Percentiles rank a stretch among this genome's conserved stretches.
These are phyloP conservation scores for Strigamia maritima DNA, from an alignment of 2,888 invertebrate genomes.

Conservation along the genomic window DNA sequence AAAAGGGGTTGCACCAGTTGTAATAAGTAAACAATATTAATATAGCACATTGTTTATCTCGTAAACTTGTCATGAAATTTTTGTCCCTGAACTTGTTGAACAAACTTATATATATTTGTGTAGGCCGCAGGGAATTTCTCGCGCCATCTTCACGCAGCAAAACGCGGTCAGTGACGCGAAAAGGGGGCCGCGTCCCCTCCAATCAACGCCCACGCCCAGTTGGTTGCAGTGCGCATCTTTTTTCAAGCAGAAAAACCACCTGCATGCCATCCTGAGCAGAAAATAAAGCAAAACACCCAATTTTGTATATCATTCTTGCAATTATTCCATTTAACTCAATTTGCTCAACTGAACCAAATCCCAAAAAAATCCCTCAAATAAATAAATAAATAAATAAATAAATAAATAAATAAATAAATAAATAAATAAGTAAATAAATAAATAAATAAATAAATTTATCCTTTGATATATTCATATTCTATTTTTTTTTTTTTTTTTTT, in stretches of 20 bases:
- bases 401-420: background rate
- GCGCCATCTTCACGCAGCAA: constrained; percentile 4
- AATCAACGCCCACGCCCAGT: constrained; percentile 18
- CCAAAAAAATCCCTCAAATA: background rate
- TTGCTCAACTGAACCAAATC: background rate
- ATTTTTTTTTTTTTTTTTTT: background rate
- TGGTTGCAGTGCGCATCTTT: background rate
- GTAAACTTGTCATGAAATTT: background rate
- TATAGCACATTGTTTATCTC: background rate
- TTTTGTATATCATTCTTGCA: background rate
- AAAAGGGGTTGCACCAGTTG: too few species aligned
- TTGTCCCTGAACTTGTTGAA: background rate
- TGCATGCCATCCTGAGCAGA: background rate
- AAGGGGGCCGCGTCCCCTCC: constrained; percentile 19
- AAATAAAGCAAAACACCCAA: background rate
- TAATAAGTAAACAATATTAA: background rate
- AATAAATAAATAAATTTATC: too few species aligned
- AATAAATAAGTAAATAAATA: too few species aligned
- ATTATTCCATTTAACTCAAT: background rate
- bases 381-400: background rate
- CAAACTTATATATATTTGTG: constrained; percentile 3
- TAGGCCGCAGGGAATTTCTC: constrained; percentile 5
- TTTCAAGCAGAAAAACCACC: background rate
- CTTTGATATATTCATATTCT: background rate
- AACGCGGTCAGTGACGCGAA: constrained; percentile 8